Evolutionary conservation across 2,797 vertebrate genomes (phyloP).

Genomic region (Carduelis carduelis): DNA sequence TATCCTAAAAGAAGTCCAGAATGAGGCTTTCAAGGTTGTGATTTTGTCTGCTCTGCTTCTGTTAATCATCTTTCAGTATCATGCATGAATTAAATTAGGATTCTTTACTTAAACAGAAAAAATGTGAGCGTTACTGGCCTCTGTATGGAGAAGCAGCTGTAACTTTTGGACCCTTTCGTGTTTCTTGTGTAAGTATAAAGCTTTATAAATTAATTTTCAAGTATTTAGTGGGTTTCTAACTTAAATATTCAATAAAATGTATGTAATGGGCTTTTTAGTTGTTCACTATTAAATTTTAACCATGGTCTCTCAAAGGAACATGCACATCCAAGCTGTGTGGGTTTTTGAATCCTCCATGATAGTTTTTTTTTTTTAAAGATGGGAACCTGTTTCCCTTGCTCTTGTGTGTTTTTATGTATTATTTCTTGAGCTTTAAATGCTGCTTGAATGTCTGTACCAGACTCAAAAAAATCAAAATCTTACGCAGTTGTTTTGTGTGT

Average conservation of each 20-base stretch:
- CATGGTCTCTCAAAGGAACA: background rate
- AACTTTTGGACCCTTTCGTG: conserved; percentile 90
- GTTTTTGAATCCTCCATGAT: background rate
- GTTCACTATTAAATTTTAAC: background rate
- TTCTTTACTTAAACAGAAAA: conserved; percentile 85
- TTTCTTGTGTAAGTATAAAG: conserved; percentile 91
- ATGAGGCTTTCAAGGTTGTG: background rate
- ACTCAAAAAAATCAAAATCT: background rate
- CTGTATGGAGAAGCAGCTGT: conserved; percentile 84
- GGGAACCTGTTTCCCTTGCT: background rate
- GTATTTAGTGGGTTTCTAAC: background rate
- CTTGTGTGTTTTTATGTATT: background rate
- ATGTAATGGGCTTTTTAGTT: background rate
- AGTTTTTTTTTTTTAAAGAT: background rate
- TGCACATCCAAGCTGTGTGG: background rate
- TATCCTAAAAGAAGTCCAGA: background rate
- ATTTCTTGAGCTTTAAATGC: background rate
- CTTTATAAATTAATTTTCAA: background rate
- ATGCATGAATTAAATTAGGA: background rate
- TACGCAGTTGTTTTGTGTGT: background rate
- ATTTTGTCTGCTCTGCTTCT: background rate
- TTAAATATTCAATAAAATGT: background rate
- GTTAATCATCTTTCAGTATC: background rate
- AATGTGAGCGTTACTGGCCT: conserved; percentile 96
- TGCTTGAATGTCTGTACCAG: background rate